Evolutionary conservation across 2,113 vertebrate species (phyloP), one percentile per base, ranked within the genome.

Genomic region (Notarius lentiginosus): DNA sequence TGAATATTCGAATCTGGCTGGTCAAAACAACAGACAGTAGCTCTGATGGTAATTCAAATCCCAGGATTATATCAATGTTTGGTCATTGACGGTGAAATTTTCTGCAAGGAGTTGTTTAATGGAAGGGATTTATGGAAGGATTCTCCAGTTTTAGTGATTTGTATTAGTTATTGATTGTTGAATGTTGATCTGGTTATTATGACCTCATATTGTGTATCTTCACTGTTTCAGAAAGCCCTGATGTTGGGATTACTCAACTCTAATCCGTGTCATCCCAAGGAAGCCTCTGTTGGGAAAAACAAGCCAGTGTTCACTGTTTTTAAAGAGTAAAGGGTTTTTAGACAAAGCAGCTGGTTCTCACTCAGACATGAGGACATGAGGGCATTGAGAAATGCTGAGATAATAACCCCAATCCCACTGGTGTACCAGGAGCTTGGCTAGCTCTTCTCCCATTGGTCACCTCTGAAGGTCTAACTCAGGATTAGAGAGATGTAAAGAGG

Each of bases 391-490:
- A 94, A 94, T 93, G 90, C 90, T 90, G 86, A 88, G 86, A 93
- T 94, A 92, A 95, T 96, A 95, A 94, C 94, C 92, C 92, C 89
- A 93, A 90, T 87, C 92, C 95, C 92, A 82, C 66, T 84, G 87
- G 91, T 89, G 92, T 91, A 95, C 93, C 85, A 61, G 93, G 89
- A 90, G 91, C 91, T 92, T 91, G 92, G 89, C 27, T 89, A 92
- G 93, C 91, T 93, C 92, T 94, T 92, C 91, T 93, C 88, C 92
- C 91, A 94, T 94, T 96, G 94, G 90, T 89, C 85, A 91, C 92
- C 88, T 94, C 92, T 88, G 89, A 91, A 90, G 93, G 93, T 91
- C 92, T 94, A 93, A 90, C 87, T 91, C 76, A 77, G 94, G 95
- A 97, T 97, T 96, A 96, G 93, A 22, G 83, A 87, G 91, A 93